phyloP scores from a whole-genome alignment of 2,888 invertebrate species.

The Ornithoptera priamus region DNA sequence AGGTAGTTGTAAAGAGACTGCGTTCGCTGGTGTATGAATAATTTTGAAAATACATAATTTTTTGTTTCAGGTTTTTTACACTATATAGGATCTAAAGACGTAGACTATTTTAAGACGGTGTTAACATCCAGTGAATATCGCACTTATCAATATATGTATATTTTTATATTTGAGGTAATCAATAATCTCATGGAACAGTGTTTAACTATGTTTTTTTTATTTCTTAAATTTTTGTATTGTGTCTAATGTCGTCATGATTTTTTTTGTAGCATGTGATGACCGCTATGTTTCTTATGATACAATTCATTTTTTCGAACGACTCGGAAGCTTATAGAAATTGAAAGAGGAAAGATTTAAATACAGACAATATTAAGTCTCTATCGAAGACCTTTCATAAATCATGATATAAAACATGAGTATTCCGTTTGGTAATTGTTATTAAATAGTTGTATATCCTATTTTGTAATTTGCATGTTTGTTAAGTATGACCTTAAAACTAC shows the following conservation, averaged over 20 bases:
- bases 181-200: too few species aligned
- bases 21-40: too few species aligned
- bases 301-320: neutral
- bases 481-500: too few species aligned
- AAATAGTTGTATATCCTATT: too few species aligned
- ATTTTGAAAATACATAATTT: neutral
- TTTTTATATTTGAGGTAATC: neutral
- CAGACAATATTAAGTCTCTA: too few species aligned
- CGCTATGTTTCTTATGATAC: neutral
- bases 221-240: neutral
- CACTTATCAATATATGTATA: neutral
- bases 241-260: neutral
- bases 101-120: neutral
- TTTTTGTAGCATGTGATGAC: neutral
- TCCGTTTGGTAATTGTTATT: too few species aligned
- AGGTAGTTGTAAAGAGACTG: too few species aligned
- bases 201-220: neutral
- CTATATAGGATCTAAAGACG: neutral
- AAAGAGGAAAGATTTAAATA: neutral
- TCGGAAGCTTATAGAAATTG: neutral
- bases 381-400: too few species aligned
- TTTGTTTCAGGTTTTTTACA: neutral
- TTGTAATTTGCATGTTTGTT: too few species aligned
- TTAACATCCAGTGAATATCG: neutral
- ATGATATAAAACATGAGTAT: too few species aligned